These are phyloP conservation scores for Abrostola triplasia DNA, from an alignment of 2,888 invertebrate species.

Conservation along the genomic window DNA sequence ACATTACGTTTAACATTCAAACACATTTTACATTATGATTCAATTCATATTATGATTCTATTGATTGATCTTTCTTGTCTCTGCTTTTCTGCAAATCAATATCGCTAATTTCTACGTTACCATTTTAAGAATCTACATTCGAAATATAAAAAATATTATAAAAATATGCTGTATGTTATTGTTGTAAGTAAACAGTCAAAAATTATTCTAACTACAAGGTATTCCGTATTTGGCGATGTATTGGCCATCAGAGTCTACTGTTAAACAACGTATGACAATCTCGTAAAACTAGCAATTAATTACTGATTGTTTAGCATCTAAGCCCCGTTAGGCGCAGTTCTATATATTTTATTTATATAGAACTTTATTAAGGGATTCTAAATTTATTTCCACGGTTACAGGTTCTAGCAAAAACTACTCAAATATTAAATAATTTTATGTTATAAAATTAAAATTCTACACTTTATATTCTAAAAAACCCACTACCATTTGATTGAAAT, in stretches of 20 bases:
- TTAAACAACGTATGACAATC: conserved; percentile 71
- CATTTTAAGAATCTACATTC: conserved; percentile 70
- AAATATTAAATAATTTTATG: conserved; percentile 74
- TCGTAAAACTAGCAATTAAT: conserved; percentile 74
- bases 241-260: conserved; percentile 75
- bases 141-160: conserved; percentile 72
- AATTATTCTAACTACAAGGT: conserved; percentile 74
- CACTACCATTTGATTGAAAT: conserved; percentile 81
- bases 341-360: conserved; percentile 77
- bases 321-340: conserved; percentile 86
- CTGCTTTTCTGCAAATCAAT: conserved; percentile 51
- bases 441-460: conserved; percentile 81
- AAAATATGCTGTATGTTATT: conserved; percentile 70
- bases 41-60: conserved; percentile 34
- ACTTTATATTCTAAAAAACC: conserved; percentile 77
- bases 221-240: conserved; percentile 71
- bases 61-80: conserved; percentile 41
- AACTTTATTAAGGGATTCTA: conserved; percentile 80
- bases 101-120: conserved; percentile 65
- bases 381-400: conserved; percentile 79
- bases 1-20: not conserved
- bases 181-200: conserved; percentile 69
- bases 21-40: conserved; percentile 38
- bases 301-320: conserved; percentile 85
- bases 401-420: conserved; percentile 85